Evolutionary conservation across 2,888 invertebrate species (phyloP).

Genomic region (Polietes domitor): DNA sequence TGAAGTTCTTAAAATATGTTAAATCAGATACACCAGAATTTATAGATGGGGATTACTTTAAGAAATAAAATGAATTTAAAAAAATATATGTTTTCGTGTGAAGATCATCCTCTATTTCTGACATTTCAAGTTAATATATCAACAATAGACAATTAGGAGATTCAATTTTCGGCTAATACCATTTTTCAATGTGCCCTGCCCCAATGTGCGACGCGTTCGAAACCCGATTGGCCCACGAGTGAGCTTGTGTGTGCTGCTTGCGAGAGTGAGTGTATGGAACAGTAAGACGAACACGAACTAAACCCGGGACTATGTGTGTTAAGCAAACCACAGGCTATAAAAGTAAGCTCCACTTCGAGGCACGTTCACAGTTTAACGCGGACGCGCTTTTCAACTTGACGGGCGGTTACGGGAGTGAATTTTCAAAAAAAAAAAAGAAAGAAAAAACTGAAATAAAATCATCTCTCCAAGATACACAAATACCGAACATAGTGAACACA

Average conservation of each 20-base stretch:
- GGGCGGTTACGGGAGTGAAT: slow-evolving; percentile 53
- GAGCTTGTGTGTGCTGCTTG: slow-evolving; percentile 7
- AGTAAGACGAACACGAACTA: neutral
- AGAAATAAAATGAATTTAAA: too few relatives aligned
- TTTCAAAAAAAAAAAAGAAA: slow-evolving; percentile 7
- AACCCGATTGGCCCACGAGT: slow-evolving; percentile 12
- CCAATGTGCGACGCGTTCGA: slow-evolving; percentile 15
- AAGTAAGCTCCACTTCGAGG: slow-evolving; percentile 65
- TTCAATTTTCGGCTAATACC: too few relatives aligned
- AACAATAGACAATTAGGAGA: too few relatives aligned
- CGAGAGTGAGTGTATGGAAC: neutral
- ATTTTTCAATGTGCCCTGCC: neutral
- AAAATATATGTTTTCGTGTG: too few relatives aligned
- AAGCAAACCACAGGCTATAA: slow-evolving; percentile 68
- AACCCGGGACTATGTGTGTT: slow-evolving; percentile 39
- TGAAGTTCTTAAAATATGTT: too few relatives aligned
- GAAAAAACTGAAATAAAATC: neutral
- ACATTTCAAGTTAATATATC: too few relatives aligned
- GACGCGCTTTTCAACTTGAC: slow-evolving; percentile 51
- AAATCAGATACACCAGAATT: too few relatives aligned
- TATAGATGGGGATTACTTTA: too few relatives aligned
- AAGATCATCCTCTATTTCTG: too few relatives aligned
- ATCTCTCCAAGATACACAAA: slow-evolving; percentile 16
- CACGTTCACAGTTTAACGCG: slow-evolving; percentile 66
- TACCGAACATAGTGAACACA: neutral